Base-by-base conservation (phyloP, 2,888 invertebrate species). In the Sipha maydis region DNA sequence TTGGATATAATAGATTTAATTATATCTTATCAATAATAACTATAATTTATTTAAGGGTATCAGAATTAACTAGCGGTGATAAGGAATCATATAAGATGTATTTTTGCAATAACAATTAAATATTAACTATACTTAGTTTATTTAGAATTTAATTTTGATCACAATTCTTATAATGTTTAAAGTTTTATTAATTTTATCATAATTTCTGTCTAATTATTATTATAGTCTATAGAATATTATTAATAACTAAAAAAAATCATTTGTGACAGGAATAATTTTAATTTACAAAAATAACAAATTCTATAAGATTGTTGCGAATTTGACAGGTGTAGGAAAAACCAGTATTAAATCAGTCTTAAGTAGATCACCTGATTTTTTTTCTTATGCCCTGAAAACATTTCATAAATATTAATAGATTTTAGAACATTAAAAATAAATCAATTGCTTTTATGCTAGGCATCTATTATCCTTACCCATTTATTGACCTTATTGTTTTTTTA, bases 391-490 rank as follows among this genome's bases (percentile, higher is more conserved):
- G 28, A 75, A 75, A 84, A 56, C 38, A 75, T 75, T 75, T 75
- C 54, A 54, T 83, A 34, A 54, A 73, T 56, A 75, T 56, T 48
- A 73, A 73, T 73, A 54, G 25, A 83, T 56, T 56, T 34, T 48
- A 11, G 34, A 75, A 83, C 38, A 56, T n/a, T 61, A 75, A 75
- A 83, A 56, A 75, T 75, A 56, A 75, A 83, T 56, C 25, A 34
- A 61, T 61, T 34, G 1, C 56, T 19, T 78, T 21, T 61, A 34
- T 34, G 14, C 14, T 56, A 31, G 21, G 28, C 19, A 25, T 54
- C 7, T 79, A 79, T 79, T 31, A 61, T 82, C n/a, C 31, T n/a
- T 73, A 54, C 54, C 73, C 71, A 31, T 83, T 73, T 73, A 73
- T 83, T 73, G 34, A 73, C 54, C 73, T 83, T 48, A 48, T 71